Base-by-base conservation (phyloP, 2,113 vertebrate species). In the Monarcha castaneiventris region DNA sequence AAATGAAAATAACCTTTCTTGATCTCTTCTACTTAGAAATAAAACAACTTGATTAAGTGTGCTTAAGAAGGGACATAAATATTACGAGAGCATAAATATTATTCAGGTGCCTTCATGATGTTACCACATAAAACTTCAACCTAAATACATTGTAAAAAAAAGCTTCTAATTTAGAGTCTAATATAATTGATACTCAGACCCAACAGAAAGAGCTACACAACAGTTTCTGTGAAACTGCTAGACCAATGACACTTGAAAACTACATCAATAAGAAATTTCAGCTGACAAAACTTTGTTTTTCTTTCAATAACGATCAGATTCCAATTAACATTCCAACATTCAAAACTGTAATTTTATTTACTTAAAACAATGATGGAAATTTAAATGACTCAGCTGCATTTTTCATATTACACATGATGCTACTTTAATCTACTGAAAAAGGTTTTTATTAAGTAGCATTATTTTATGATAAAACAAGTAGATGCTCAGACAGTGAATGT, bases 161-260 rank as follows among this genome's bases (percentile, higher is more conserved):
- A 16, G 13, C 6, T 91, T 73, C 14, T 41, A 39, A 41, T 69
- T 55, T 72, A 30, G 27, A 43, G 37, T 51, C 8, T 63, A 39
- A 7, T n/a, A 51, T 30, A 22, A 64, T 0, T 67, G 14, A 69
- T 25, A 82, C 4, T 10, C 9, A 80, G 11, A 80, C 7, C 1
- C 2, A 84, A 49, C 8, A 54, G 30, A 66, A 84, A 87, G 18
- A 78, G 39, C 16, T 62, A 62, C 10, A 35, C 3, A 51, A 48
- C 7, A 54, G 10, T 41, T 49, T 41, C 27, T 46, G 11, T 82
- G 26, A 75, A 66, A 58, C 17, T 18, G 10, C 26, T 23, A 64
- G 9, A 74, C 26, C 16, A 71, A 18, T 14, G 16, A 72, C 8
- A 15, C 30, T 55, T 84, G 35, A 61, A 82, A 61, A 12, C 1